phyloP scores from a whole-genome alignment of 2,797 vertebrate genomes.

The Poecilia picta region DNA sequence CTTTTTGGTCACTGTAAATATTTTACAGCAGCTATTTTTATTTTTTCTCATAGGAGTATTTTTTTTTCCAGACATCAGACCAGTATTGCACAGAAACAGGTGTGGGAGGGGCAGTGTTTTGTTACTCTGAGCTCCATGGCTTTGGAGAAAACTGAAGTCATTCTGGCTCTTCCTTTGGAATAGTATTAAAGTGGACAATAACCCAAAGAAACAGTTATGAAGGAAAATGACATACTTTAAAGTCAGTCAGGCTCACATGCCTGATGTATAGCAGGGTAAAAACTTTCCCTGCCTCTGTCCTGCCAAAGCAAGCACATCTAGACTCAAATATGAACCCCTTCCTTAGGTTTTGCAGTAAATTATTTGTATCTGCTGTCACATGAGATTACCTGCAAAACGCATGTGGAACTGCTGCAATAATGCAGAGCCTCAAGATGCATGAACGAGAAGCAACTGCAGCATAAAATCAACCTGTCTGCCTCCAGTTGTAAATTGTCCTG shows the following conservation, averaged over 20 bases:
- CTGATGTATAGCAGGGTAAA: neutral
- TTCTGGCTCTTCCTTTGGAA: neutral
- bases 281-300: neutral
- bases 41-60: neutral
- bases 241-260: neutral
- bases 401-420: neutral
- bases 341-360: neutral
- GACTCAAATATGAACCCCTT: neutral
- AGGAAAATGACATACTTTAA: neutral
- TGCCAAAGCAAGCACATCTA: neutral
- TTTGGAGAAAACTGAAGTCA: neutral
- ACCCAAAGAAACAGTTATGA: neutral
- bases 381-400: neutral
- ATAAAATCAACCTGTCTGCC: conserved; percentile 41
- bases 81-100: neutral
- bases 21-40: neutral
- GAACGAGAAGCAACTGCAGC: conserved; percentile 43
- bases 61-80: neutral
- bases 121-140: neutral
- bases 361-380: neutral
- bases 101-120: neutral
- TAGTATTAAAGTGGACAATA: neutral
- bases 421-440: neutral
- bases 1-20: neutral
- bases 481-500: conserved; percentile 62